These are phyloP conservation scores for Teleiodes luculella DNA, from an alignment of 2,888 invertebrate species.

Conservation along the genomic window DNA sequence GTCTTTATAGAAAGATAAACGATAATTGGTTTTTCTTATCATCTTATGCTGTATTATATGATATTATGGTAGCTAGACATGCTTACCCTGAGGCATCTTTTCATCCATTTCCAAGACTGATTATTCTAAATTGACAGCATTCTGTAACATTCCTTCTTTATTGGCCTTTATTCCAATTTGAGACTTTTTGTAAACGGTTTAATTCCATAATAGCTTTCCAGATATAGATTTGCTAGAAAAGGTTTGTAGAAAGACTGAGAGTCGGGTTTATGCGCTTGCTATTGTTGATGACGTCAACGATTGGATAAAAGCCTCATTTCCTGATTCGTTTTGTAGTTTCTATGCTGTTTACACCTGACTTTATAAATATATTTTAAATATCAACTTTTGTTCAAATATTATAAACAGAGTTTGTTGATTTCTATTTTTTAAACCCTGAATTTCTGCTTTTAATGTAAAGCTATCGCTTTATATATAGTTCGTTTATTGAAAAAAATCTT, in stretches of 20 bases:
- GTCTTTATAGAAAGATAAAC: no score
- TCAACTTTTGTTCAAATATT: no score
- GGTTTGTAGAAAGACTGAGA: conserved; percentile 53
- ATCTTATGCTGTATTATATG: not conserved
- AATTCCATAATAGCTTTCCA: conserved; percentile 30
- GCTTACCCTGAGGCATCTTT: conserved; percentile 50
- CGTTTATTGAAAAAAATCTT: no score
- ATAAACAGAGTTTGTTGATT: no score
- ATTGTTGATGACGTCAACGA: conserved; percentile 69
- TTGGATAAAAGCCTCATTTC: conserved; percentile 22
- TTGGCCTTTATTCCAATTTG: conserved; percentile 6
- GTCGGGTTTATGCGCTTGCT: conserved; percentile 51
- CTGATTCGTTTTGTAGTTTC: not conserved
- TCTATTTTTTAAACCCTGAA: conserved; percentile 49
- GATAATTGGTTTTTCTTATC: not conserved
- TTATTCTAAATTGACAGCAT: conserved; percentile 69
- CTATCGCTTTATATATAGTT: no score
- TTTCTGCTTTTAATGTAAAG: no score
- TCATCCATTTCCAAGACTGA: conserved; percentile 73
- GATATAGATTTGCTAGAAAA: conserved; percentile 43
- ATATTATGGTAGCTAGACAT: conserved; percentile 27
- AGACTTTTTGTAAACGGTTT: conserved; percentile 7
- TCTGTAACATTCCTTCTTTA: conserved; percentile 59
- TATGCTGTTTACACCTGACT: not conserved
- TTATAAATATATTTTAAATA: not conserved